Evolutionary conservation across 2,888 invertebrate genomes (phyloP).

Genomic region (Nemurella pictetii): DNA sequence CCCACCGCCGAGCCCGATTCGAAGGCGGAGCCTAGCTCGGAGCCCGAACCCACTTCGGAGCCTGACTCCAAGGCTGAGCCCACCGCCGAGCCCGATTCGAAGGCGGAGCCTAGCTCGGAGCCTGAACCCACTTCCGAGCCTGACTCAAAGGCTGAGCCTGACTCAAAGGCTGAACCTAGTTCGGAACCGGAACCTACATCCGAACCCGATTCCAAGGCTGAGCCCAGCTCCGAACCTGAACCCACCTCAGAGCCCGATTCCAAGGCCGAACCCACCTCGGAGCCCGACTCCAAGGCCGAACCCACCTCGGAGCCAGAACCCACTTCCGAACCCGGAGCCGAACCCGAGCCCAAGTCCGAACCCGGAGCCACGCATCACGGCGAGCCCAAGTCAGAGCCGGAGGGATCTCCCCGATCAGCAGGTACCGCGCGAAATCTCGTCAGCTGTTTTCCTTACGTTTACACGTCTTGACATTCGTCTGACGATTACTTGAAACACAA

Average conservation of each 20-base stretch:
- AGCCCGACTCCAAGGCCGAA: conserved; percentile 45
- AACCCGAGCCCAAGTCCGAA: conserved; percentile 54
- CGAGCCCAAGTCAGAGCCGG: conserved; percentile 42
- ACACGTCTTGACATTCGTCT: not conserved
- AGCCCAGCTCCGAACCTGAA: conserved; percentile 50
- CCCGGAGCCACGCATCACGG: conserved; percentile 52
- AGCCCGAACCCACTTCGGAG: conserved; percentile 57
- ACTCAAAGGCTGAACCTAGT: conserved; percentile 50
- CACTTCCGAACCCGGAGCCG: conserved; percentile 51
- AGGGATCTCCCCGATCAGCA: conserved; percentile 33
- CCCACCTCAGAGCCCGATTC: conserved; percentile 50
- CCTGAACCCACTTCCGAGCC: conserved; percentile 53
- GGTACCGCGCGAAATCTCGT: not conserved
- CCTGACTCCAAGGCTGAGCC: conserved; percentile 52
- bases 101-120: conserved; percentile 51
- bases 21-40: conserved; percentile 46
- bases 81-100: conserved; percentile 52
- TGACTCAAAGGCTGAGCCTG: conserved; percentile 48
- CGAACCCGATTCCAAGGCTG: conserved; percentile 51
- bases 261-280: conserved; percentile 49
- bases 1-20: conserved; percentile 43
- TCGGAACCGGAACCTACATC: conserved; percentile 55
- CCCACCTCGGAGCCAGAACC: conserved; percentile 13
- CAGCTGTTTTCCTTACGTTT: not conserved
- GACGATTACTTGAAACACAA: not conserved